Percentiles rank a stretch among this genome's conserved stretches.
Conservation (phyloP, 2,113 vertebrate species). For the Peromyscus polionotus region DNA sequence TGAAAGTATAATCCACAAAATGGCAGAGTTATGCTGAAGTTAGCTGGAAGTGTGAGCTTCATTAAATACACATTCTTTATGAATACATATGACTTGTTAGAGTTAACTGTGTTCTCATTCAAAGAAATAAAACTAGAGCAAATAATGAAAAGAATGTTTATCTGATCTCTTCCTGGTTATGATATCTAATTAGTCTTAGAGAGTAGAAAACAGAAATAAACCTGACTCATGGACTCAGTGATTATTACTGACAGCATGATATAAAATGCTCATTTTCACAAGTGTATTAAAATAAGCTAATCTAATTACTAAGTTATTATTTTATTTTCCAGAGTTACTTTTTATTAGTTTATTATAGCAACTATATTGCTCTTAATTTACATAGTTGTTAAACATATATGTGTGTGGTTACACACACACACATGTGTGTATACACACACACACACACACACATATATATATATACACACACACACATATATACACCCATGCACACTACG, state of each 20-base stretch:
- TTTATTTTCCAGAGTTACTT: background rate
- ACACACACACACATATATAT: too few species aligned
- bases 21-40: background rate
- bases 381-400: background rate
- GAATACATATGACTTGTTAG: background rate
- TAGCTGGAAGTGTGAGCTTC: background rate
- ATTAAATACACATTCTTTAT: background rate
- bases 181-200: background rate
- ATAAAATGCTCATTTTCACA: background rate
- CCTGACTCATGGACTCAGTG: background rate
- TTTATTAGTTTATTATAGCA: background rate
- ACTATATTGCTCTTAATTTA: background rate
- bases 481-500: background rate
- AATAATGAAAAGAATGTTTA: background rate
- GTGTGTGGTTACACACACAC: background rate
- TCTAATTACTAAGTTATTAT: background rate
- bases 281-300: background rate
- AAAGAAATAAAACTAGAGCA: background rate
- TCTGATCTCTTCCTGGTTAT: background rate
- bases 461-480: too few species aligned
- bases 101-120: constrained; percentile 33
- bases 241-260: background rate
- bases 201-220: background rate
- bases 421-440: too few species aligned
- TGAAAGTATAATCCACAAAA: background rate